Percentiles rank a stretch among this genome's conserved stretches.
These are phyloP conservation scores for Rhopalosiphum padi DNA, from an alignment of 1,140 invertebrate genomes.

Conservation along the genomic window DNA sequence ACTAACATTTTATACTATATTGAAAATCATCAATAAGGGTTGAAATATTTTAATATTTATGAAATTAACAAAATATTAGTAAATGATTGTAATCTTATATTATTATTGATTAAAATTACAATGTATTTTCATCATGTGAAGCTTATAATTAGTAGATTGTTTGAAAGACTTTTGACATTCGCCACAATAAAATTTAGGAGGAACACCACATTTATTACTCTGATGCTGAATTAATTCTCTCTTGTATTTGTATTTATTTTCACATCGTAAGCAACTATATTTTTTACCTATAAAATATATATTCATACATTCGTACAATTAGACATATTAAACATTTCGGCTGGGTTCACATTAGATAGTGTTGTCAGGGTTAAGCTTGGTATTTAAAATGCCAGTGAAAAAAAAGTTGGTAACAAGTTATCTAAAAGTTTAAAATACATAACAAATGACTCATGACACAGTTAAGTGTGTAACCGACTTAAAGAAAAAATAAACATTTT, in stretches of 20 bases:
- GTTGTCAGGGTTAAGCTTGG: background rate
- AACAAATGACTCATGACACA: background rate
- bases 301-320: background rate
- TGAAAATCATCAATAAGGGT: background rate
- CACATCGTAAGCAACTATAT: background rate
- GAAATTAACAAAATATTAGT: background rate
- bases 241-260: constrained; percentile 6
- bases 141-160: constrained; percentile 32
- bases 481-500: background rate
- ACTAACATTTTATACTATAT: background rate
- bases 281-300: background rate
- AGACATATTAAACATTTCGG: background rate
- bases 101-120: background rate
- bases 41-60: background rate
- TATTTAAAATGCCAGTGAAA: background rate
- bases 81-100: background rate
- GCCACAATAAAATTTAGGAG: constrained; percentile 63
- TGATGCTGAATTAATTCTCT: constrained; percentile 2
- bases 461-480: background rate
- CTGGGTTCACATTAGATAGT: background rate
- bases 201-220: background rate
- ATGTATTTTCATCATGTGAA: constrained; percentile 38
- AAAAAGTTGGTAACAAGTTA: background rate
- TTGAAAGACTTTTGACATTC: constrained; percentile 60
- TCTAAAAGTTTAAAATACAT: background rate